Evolutionary conservation across 2,888 invertebrate genomes (phyloP).

Genomic region (Teinopalpus imperialis): DNA sequence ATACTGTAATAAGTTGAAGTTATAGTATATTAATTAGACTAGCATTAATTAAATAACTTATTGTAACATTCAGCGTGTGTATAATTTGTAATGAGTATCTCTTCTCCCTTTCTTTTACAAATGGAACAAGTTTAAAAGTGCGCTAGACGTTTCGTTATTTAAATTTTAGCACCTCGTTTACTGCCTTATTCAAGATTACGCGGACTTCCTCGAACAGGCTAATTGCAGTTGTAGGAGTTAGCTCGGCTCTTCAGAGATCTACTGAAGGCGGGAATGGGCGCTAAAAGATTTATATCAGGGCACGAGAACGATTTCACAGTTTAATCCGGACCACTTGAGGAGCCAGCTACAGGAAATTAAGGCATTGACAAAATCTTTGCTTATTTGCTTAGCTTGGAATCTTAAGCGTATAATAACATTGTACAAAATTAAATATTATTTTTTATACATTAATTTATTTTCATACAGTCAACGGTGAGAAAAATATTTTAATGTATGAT

Average conservation of each 20-base stretch:
- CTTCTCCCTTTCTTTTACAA: slow-evolving; percentile 2
- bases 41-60: no score
- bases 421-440: neutral
- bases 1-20: no score
- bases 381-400: neutral
- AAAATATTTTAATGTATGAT: neutral
- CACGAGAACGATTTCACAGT: slow-evolving; percentile 51
- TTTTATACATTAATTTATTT: no score
- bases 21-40: no score
- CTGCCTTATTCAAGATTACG: slow-evolving; percentile 60
- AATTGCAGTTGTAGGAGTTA: slow-evolving; percentile 78
- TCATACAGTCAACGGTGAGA: neutral
- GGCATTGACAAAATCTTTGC: slow-evolving; percentile 44
- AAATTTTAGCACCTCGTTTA: slow-evolving; percentile 55
- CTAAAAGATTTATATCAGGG: slow-evolving; percentile 78
- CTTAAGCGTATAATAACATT: neutral
- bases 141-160: slow-evolving; percentile 38
- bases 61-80: no score
- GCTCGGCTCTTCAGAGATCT: slow-evolving; percentile 57
- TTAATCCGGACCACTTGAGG: slow-evolving; percentile 44
- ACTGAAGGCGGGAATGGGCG: slow-evolving; percentile 68
- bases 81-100: neutral
- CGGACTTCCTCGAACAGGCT: slow-evolving; percentile 58
- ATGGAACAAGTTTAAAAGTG: slow-evolving; percentile 32
- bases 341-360: slow-evolving; percentile 64